Conservation (phyloP, 2,888 invertebrate species). For the Suillia variegata region DNA sequence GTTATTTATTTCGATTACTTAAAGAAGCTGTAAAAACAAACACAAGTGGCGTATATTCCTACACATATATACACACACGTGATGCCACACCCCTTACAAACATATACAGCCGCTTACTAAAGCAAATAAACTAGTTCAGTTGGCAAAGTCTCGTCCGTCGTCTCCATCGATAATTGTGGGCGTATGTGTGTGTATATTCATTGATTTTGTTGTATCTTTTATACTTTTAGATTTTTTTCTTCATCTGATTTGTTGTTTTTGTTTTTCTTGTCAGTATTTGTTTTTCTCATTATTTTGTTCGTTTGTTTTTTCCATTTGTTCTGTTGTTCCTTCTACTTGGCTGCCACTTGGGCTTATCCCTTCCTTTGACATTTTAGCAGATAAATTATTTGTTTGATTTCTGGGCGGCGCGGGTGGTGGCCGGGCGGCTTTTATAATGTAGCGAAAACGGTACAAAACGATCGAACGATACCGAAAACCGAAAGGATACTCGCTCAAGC, state of each 20-base stretch:
- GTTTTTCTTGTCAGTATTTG: not conserved
- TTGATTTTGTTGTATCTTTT: not conserved
- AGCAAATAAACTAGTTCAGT: not conserved
- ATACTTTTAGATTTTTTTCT: constrained; percentile 17
- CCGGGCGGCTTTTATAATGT: not conserved
- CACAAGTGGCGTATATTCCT: constrained; percentile 14
- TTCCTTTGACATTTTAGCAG: constrained; percentile 21
- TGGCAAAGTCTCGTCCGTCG: not conserved
- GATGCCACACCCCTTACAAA: too few relatives aligned
- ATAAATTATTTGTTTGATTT: constrained; percentile 37
- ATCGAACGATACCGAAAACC: not conserved
- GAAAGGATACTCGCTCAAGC: too few relatives aligned
- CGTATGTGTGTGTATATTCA: not conserved
- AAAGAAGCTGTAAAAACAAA: constrained; percentile 32
- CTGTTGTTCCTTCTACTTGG: too few relatives aligned
- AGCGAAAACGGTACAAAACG: not conserved
- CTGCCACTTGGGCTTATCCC: constrained; percentile 7
- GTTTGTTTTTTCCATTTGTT: too few relatives aligned
- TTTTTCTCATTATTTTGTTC: too few relatives aligned
- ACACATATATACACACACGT: not conserved
- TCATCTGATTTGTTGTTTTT: constrained; percentile 2
- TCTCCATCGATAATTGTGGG: not conserved
- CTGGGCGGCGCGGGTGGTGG: too few relatives aligned
- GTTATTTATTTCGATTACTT: constrained; percentile 44
- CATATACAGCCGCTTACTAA: not conserved